Percentiles rank a stretch among this genome's conserved stretches.
phyloP scores from a whole-genome alignment of 2,797 vertebrate species.

The Amphiprion clarkii region DNA sequence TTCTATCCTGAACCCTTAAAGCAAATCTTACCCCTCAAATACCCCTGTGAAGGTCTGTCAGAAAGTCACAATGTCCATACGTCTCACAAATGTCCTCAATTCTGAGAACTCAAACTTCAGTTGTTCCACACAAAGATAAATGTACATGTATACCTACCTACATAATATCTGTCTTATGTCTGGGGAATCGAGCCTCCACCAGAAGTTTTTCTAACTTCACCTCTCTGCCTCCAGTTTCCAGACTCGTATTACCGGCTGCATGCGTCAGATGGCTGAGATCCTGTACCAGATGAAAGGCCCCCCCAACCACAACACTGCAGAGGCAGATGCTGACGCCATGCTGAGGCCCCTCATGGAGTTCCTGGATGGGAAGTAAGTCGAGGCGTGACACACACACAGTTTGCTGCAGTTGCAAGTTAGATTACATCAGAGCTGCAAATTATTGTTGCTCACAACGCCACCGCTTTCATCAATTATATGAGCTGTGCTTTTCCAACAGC shows the following conservation, averaged over 20 bases:
- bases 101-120: neutral
- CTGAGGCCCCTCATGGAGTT: conserved; percentile 97
- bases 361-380: conserved; percentile 94
- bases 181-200: neutral
- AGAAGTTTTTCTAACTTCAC: neutral
- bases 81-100: no score
- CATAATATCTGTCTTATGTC: neutral
- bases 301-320: conserved; percentile 90
- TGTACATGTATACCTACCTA: neutral
- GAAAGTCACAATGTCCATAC: neutral
- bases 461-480: neutral
- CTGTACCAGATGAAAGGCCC: conserved; percentile 94
- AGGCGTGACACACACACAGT: neutral
- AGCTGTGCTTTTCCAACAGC: neutral
- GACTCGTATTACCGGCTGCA: conserved; percentile 89
- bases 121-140: neutral
- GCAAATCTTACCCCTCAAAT: no score
- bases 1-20: no score
- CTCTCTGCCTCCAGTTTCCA: conserved; percentile 88
- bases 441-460: neutral
- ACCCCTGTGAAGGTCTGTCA: no score
- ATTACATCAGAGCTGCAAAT: neutral
- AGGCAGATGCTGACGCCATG: conserved; percentile 93
- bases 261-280: conserved; percentile 95
- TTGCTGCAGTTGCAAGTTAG: neutral